Evolutionary conservation across 2,113 vertebrate species (phyloP).

Genomic region (Rousettus leschenaultii): DNA sequence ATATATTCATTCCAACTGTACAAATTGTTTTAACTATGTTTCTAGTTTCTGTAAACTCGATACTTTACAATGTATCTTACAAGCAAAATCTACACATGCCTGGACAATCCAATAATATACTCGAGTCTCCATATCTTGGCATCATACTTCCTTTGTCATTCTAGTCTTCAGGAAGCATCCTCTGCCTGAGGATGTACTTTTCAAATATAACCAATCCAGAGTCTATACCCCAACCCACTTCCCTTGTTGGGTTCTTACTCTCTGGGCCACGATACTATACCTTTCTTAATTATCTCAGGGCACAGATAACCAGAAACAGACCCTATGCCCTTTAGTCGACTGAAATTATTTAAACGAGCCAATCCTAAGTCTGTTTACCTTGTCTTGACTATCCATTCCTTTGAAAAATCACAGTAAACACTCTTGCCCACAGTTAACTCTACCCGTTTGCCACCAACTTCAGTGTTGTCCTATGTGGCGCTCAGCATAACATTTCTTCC

Average conservation of each 20-base stretch:
- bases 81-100: background rate
- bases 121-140: background rate
- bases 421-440: background rate
- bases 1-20: background rate
- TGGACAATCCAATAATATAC: background rate
- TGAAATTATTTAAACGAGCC: background rate
- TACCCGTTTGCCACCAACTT: background rate
- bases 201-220: background rate
- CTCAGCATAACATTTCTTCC: background rate
- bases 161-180: background rate
- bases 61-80: background rate
- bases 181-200: background rate
- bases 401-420: background rate
- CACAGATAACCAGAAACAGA: background rate
- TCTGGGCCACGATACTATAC: background rate
- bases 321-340: background rate
- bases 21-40: background rate
- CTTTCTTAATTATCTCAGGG: background rate
- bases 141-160: background rate
- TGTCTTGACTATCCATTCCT: background rate
- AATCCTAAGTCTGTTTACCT: background rate
- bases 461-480: background rate
- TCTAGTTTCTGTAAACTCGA: background rate
- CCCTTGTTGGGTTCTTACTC: background rate
- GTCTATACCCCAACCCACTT: background rate